A percentile compares a stretch with the other conserved stretches of the same genome.
phyloP scores from a whole-genome alignment of 2,888 invertebrate genomes.

The Oeneis ivallda region DNA sequence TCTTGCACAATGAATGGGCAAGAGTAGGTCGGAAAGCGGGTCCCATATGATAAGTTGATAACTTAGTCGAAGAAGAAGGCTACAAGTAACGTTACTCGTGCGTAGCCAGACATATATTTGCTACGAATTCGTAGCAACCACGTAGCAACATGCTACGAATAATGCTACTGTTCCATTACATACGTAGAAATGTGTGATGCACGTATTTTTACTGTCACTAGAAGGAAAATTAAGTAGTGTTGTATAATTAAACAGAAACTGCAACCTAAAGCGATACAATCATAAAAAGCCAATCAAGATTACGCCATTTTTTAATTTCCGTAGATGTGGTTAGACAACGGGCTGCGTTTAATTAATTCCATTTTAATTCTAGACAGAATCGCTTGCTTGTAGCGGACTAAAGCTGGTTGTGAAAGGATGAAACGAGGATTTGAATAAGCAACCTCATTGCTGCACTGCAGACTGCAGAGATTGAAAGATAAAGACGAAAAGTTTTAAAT shows the following conservation, averaged over 20 bases:
- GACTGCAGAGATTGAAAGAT: constrained; percentile 18
- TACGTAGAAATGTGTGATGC: no score
- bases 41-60: no score
- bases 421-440: constrained; percentile 23
- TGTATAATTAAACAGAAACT: background rate
- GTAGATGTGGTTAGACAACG: constrained; percentile 14
- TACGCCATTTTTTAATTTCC: constrained; percentile 5
- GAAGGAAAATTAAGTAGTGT: background rate
- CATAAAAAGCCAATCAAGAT: background rate
- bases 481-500: background rate
- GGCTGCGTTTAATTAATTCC: constrained; percentile 22
- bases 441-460: constrained; percentile 21
- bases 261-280: background rate
- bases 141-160: no score
- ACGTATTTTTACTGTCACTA: no score
- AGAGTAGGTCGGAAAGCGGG: no score
- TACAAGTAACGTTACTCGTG: no score
- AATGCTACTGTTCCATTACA: no score
- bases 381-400: constrained; percentile 16
- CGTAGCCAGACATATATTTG: no score
- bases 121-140: no score
- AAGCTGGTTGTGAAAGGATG: constrained; percentile 19
- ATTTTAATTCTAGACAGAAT: constrained; percentile 24
- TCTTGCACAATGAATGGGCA: no score
- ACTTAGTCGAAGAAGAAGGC: no score